Conservation (phyloP, 2,113 vertebrate species). For the Henicopernis longicauda region DNA sequence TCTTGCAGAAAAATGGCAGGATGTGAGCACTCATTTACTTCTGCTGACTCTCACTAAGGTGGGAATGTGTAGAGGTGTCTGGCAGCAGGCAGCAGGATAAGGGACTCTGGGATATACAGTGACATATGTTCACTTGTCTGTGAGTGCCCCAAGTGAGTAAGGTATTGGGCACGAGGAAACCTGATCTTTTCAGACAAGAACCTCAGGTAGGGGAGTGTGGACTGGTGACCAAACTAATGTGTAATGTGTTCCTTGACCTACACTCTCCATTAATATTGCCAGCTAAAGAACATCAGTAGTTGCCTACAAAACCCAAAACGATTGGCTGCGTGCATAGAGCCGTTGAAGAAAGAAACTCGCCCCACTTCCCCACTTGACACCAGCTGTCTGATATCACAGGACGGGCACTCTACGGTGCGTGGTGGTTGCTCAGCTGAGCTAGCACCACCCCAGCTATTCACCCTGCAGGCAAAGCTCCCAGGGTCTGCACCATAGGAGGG, state of each 20-base stretch:
- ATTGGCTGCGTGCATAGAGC: neutral
- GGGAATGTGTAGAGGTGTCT: neutral
- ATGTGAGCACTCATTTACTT: neutral
- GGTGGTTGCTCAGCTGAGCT: neutral
- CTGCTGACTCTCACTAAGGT: neutral
- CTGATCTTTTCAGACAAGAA: neutral
- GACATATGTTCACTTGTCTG: neutral
- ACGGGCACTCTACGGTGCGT: rapidly evolving
- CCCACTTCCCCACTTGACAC: neutral
- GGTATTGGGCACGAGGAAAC: neutral
- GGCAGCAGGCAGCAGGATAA: neutral
- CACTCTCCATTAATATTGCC: neutral
- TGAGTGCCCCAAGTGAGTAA: neutral
- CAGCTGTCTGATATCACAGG: neutral
- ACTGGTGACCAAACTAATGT: neutral
- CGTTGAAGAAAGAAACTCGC: neutral
- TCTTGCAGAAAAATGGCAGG: neutral
- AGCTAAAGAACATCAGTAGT: neutral
- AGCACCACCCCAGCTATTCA: neutral
- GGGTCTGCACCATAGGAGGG: neutral
- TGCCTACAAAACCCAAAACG: neutral
- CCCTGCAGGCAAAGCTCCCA: neutral
- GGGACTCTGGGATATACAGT: neutral
- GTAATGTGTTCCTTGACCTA: neutral
- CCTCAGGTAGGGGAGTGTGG: neutral